phyloP scores from a whole-genome alignment of 92 coral and sea anemone genomes.

The Zoanthus gigantus region DNA sequence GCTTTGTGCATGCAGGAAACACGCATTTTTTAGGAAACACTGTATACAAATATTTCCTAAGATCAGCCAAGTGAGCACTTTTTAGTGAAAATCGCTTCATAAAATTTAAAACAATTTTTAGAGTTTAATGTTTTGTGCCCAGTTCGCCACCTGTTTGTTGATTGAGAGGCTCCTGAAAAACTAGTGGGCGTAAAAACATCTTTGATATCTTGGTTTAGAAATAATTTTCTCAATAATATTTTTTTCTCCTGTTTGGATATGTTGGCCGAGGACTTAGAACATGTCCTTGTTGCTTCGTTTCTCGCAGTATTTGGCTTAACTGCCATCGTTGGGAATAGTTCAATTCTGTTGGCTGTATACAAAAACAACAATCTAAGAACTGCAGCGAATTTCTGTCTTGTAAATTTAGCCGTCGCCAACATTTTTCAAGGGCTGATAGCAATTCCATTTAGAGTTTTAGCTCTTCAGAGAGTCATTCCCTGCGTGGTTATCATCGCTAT shows the following conservation, averaged over 20 bases:
- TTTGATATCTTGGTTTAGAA: background rate
- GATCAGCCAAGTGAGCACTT: background rate
- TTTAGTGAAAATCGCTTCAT: background rate
- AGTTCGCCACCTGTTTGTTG: slow-evolving; percentile 19
- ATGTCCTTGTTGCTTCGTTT: slow-evolving; percentile 28
- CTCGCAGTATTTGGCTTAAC: slow-evolving; percentile 23
- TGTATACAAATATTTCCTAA: background rate
- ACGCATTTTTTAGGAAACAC: too few species aligned
- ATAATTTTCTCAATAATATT: background rate
- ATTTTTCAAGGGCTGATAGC: slow-evolving; percentile 42
- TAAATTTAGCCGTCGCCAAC: slow-evolving; percentile 41
- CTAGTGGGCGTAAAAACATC: slow-evolving; percentile 26
- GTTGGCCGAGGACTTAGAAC: slow-evolving; percentile 11
- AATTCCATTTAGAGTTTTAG: slow-evolving; percentile 33
- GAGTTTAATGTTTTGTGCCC: slow-evolving; percentile 21
- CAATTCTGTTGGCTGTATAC: slow-evolving; percentile 32
- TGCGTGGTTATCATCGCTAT: slow-evolving; percentile 15
- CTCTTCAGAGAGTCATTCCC: slow-evolving; percentile 21
- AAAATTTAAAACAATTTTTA: background rate
- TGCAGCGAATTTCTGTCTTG: slow-evolving; percentile 37
- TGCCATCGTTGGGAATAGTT: slow-evolving; percentile 31
- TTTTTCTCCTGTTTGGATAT: background rate
- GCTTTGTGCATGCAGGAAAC: background rate
- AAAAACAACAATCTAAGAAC: slow-evolving; percentile 26
- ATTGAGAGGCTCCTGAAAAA: slow-evolving; percentile 3